Percentiles rank a stretch among this genome's conserved stretches.
Conservation (phyloP, 2,888 invertebrate genomes). For the Chesias legatella region DNA sequence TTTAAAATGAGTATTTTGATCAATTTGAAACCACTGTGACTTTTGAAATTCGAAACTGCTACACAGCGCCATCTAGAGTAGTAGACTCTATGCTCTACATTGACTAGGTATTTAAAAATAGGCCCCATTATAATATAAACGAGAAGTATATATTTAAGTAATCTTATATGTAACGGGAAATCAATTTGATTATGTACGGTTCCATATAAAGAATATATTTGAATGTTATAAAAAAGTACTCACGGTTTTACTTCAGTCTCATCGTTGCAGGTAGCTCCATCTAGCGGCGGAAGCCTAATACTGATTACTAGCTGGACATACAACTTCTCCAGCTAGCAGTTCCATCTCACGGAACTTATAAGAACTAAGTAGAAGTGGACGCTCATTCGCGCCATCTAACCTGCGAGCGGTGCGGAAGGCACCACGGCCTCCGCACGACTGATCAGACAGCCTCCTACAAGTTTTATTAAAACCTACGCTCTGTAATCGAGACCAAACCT, state of each 20-base stretch:
- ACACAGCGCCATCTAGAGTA: too few relatives aligned
- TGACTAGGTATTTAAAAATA: too few relatives aligned
- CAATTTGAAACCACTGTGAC: too few relatives aligned
- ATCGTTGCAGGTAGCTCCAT: constrained; percentile 46
- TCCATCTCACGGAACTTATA: constrained; percentile 54
- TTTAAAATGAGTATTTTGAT: too few relatives aligned
- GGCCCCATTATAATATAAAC: too few relatives aligned
- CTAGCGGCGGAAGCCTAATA: constrained; percentile 44
- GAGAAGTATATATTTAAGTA: too few relatives aligned
- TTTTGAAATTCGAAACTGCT: too few relatives aligned
- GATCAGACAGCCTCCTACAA: constrained; percentile 46
- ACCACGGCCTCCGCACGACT: constrained; percentile 56
- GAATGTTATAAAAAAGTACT: constrained; percentile 26
- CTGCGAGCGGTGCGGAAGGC: constrained; percentile 52
- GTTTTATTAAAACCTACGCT: constrained; percentile 45
- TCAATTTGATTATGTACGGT: not conserved
- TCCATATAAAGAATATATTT: not conserved
- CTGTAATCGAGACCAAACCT: constrained; percentile 47
- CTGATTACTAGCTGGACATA: constrained; percentile 21
- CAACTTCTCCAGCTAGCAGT: constrained; percentile 28
- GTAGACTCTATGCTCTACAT: too few relatives aligned
- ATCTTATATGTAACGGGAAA: too few relatives aligned
- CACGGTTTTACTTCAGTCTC: constrained; percentile 39
- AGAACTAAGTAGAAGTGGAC: constrained; percentile 38
- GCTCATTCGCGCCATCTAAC: constrained; percentile 54